phyloP scores from a whole-genome alignment of 2,113 vertebrate species.

The Xiphophorus hellerii region DNA sequence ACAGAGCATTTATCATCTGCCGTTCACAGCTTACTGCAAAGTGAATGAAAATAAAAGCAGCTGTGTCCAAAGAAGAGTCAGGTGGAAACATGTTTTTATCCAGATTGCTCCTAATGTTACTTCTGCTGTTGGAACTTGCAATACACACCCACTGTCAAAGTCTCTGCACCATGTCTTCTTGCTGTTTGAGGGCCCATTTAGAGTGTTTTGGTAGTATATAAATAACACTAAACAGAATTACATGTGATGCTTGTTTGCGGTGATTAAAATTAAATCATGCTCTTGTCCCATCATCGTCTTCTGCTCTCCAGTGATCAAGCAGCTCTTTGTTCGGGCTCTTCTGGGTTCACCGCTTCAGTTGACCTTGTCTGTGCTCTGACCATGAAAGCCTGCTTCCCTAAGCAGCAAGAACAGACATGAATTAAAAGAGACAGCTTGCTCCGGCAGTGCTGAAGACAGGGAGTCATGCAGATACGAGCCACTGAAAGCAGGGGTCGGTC shows the following conservation, averaged over 20 bases:
- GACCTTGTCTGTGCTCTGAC: constrained; percentile 24
- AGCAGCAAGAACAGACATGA: constrained; percentile 7
- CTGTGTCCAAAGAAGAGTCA: constrained; percentile 52
- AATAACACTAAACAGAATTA: not conserved
- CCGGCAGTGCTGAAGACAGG: constrained; percentile 11
- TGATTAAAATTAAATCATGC: not conserved
- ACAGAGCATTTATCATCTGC: constrained; percentile 34
- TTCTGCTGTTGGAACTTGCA: constrained; percentile 5
- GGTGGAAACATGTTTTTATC: constrained; percentile 21
- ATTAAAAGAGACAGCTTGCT: constrained; percentile 27
- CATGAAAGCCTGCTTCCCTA: constrained; percentile 13
- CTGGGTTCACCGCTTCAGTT: constrained; percentile 8
- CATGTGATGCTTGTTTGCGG: not conserved
- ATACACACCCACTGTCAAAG: constrained; percentile 11
- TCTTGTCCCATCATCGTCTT: not conserved
- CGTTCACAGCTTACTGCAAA: constrained; percentile 37
- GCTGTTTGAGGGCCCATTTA: not conserved
- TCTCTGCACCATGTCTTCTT: not conserved
- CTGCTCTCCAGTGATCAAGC: constrained; percentile 6
- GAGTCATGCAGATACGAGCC: constrained; percentile 36
- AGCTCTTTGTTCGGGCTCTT: constrained; percentile 23
- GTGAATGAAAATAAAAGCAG: constrained; percentile 39
- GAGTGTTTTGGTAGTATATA: constrained; percentile 6
- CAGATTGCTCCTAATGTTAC: constrained; percentile 27
- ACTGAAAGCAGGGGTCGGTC: constrained; percentile 30